Evolutionary conservation across 2,113 vertebrate species (phyloP).

Genomic region (Megaceryle maxima): DNA sequence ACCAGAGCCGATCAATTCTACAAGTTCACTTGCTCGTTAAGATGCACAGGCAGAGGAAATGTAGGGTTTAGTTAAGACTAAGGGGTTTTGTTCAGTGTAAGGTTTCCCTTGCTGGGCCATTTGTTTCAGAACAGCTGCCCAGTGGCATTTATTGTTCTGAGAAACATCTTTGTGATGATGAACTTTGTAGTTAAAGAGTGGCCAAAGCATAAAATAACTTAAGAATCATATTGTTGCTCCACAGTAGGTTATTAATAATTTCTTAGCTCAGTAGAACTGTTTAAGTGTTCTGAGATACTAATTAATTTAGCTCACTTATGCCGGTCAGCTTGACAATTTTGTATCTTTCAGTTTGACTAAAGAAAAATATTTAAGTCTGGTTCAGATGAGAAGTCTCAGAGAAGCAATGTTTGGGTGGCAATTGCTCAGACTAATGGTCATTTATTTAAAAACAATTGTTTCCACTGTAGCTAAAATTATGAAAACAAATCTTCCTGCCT

Average conservation of each 20-base stretch:
- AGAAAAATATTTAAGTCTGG: constrained; percentile 38
- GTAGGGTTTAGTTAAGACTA: not conserved
- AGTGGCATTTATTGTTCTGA: not conserved
- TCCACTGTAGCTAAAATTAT: constrained; percentile 27
- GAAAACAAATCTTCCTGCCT: constrained; percentile 31
- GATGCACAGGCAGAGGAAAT: not conserved
- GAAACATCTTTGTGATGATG: not conserved
- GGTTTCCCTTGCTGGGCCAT: not conserved
- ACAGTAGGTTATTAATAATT: not conserved
- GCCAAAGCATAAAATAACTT: not conserved
- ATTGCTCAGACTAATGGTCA: constrained; percentile 30
- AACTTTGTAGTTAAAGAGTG: not conserved
- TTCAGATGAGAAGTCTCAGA: constrained; percentile 36
- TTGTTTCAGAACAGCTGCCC: not conserved
- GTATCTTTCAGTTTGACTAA: not conserved
- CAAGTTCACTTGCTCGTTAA: not conserved
- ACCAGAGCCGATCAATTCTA: not conserved
- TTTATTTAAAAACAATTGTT: constrained; percentile 60
- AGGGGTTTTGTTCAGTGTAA: not conserved
- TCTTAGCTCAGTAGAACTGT: not conserved
- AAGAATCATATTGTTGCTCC: not conserved
- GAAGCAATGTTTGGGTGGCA: constrained; percentile 34
- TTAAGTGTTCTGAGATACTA: not conserved
- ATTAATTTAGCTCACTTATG: constrained; percentile 15
- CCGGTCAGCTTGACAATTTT: not conserved